Base-by-base conservation (phyloP, 1,140 invertebrate genomes). In the Brachionus paranguensis region DNA sequence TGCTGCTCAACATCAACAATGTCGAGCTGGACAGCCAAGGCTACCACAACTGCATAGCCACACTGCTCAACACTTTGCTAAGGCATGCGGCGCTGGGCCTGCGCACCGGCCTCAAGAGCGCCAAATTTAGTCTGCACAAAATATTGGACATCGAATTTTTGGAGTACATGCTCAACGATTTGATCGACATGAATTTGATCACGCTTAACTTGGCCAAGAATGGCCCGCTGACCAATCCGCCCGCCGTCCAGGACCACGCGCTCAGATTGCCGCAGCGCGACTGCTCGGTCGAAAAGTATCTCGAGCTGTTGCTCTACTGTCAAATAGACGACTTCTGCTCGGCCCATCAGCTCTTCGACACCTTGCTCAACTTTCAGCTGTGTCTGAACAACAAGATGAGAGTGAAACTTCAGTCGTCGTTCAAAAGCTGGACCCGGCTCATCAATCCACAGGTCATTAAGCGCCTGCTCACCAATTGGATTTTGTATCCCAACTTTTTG, bases 401-500 rank as follows among this genome's bases (percentile, higher is more conserved):
- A 33, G 17, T 14, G 4, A 76, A 29, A 33, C 27, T 76, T 76
- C 41, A 76, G 24, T 50, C 41, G 7, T 50, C 24, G 43, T 50
- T 50, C 2, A 76, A 76, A 27, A 33, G 27, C n/a, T 27, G n/a
- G 29, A 29, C 0, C 14, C 24, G 64, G 11, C 24, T 41, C 2
- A 60, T 81, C 5, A 81, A 64, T 68, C n/a, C 78, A 3, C 53
- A 81, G 4, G 8, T 81, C 3, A 64, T 81, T 0, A 81, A 81
- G 29, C 37, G 43, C n/a, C 2, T 81, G 5, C 2, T 81, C 6
- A 64, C 53, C 4, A 81, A 68, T 81, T 81, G 78, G 78, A 60
- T 81, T 43, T 64, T 81, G 24, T 60, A 65, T 81, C 78, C 78
- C 17, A 81, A 81, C 45, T 81, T 81, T 81, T 47, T 81, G 20